Percentiles rank a stretch among this genome's conserved stretches.
Evolutionary conservation across 2,888 invertebrate genomes (phyloP).

Genomic region (Drosophila stalkeri): DNA sequence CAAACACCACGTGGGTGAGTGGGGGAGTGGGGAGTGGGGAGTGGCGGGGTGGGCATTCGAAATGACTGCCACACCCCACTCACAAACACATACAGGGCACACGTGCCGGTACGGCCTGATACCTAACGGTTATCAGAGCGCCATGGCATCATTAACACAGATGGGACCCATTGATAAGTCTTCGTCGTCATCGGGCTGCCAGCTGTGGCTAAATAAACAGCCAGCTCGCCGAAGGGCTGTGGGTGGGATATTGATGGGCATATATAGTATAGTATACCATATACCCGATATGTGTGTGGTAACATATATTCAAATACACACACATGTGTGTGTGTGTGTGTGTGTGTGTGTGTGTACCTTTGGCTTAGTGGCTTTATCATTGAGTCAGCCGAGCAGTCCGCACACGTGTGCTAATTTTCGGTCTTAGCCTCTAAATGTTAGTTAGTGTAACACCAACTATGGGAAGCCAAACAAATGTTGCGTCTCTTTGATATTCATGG

Average conservation of each 20-base stretch:
- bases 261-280: neutral
- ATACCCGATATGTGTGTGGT: neutral
- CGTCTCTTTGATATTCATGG: slow-evolving; percentile 2
- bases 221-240: neutral
- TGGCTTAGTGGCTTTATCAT: slow-evolving; percentile 60
- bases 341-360: slow-evolving; percentile 53
- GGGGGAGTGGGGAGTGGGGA: slow-evolving; percentile 3
- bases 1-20: slow-evolving; percentile 31
- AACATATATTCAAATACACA: neutral
- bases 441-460: slow-evolving; percentile 29
- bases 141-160: slow-evolving; percentile 69
- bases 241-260: slow-evolving; percentile 46
- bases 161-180: slow-evolving; percentile 66
- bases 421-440: slow-evolving; percentile 49
- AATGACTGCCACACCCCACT: neutral
- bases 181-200: slow-evolving; percentile 41
- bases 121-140: slow-evolving; percentile 64
- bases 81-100: slow-evolving; percentile 22
- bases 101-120: slow-evolving; percentile 49
- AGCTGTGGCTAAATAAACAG: slow-evolving; percentile 61
- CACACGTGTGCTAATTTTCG: slow-evolving; percentile 70
- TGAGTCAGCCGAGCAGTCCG: slow-evolving; percentile 33
- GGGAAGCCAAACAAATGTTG: slow-evolving; percentile 52
- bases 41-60: neutral
- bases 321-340: neutral